A percentile compares a stretch with the other conserved stretches of the same genome.
Conservation (phyloP, 2,113 vertebrate genomes). For the Uropsilus gracilis region DNA sequence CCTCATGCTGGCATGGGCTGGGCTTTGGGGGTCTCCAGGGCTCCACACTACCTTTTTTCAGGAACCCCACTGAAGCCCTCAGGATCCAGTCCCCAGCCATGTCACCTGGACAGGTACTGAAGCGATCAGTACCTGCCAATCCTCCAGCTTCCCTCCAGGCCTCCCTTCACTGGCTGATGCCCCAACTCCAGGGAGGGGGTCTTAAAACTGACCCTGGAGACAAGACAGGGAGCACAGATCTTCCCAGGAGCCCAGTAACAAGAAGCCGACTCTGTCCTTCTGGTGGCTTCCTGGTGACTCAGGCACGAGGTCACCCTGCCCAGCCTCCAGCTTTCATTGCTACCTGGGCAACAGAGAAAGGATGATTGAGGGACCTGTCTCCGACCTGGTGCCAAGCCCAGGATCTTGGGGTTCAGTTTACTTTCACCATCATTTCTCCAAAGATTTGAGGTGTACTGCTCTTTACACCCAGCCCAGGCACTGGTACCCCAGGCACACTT, state of each 20-base stretch:
- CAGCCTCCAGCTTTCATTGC: no score
- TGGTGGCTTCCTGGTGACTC: neutral
- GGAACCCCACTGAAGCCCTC: neutral
- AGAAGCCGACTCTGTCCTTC: neutral
- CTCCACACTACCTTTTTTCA: no score
- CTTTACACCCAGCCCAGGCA: neutral
- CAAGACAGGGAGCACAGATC: neutral
- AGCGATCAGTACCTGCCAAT: neutral
- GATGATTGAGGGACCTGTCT: neutral
- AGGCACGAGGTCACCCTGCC: neutral
- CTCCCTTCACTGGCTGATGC: neutral
- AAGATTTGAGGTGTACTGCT: neutral
- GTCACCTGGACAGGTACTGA: neutral
- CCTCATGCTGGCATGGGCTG: accelerated
- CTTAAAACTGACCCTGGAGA: neutral
- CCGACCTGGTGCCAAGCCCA: neutral
- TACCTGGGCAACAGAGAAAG: no score
- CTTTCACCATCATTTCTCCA: neutral
- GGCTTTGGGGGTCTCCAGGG: neutral
- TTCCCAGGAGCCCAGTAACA: neutral
- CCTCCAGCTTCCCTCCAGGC: neutral
- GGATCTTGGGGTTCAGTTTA: neutral
- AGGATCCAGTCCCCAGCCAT: neutral
- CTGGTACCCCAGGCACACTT: neutral
- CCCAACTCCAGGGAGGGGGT: neutral